Base-by-base conservation (phyloP, 2,113 vertebrate species). In the Grallaria varia region DNA sequence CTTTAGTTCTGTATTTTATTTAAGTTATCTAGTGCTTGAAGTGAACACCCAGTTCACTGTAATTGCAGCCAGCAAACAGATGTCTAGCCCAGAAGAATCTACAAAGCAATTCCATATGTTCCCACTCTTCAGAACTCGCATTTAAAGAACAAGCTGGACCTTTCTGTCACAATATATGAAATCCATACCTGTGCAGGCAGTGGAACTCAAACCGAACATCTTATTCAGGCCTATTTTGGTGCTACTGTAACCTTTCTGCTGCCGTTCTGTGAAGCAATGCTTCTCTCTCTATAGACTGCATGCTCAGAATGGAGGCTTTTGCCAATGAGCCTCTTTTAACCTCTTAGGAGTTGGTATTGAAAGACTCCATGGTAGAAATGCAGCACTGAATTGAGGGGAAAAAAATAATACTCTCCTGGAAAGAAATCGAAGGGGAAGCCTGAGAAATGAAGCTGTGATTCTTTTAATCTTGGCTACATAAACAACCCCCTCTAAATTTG, bases 51-150 rank as follows among this genome's bases (percentile, higher is more conserved):
- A 69, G 53, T 77, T 68, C 67, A 77, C 30, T 73, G 75, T 76
- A 80, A 19, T 85, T 5, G 4, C 67, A 93, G 86, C 33, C 75
- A 97, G 94, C 85, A 83, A 94, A 80, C 85, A 92, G 76, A 92
- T 95, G 79, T 92, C 75, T 86, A 90, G 55, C 42, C 59, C 64
- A 77, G 90, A 92, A 93, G 73, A 85, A 39, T 80, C 72, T 77
- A 76, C 76, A 97, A 90, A 97, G 50, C 75, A 93, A 50, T 93
- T 96, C 85, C 95, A 95, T 94, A 93, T 97, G 94, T 86, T 95
- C 42, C 55, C 55, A 66, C 33, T 92, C 75, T 62, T 92, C 67
- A 80, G 72, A 86, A 62, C 56, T 86, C 73, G 55, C 30, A 28
- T 80, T 90, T 90, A 88, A 90, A 86, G 40, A 67, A 71, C 60